Evolutionary conservation across 2,797 vertebrate genomes (phyloP), one percentile per base, ranked within the genome.

Genomic region (Threskiornis aethiopicus): DNA sequence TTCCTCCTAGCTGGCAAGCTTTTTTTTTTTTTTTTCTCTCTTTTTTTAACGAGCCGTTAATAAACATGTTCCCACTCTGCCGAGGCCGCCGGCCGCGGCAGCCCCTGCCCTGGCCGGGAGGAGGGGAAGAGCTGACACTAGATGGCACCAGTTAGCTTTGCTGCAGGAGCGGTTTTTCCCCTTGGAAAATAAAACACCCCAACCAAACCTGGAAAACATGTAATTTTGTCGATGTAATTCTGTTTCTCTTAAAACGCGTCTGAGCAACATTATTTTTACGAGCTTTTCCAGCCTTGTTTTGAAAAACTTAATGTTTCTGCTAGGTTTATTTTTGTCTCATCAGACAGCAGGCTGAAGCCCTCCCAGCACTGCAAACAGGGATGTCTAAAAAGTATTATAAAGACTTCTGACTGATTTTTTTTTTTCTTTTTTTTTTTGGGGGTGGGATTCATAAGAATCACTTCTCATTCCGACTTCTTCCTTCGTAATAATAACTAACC

Each of bases 181-280:
- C 59, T 87, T 41, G 95, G 96, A 97, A 97, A 97, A 97, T 95
- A 96, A 93, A 95, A 94, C 95, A 96, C 90, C 86, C 91, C 75
- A 92, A 94, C 87, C 94, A 90, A 97, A 97, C 90, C 96, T 96
- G 94, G 95, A 97, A 98, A 97, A 97, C 95, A 95, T 93, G 81
- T 96, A 97, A 97, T 97, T 96, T 93, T 73, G 93, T 92, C 92
- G 88, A 76, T 94, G 92, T 88, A 94, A 97, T 95, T 97, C 94
- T 90, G 87, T 96, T 97, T 91, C 95, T 96, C 59, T 93, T 73
- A 92, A 96, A 97, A 96, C 69, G 92, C 93, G 95, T 78, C 97
- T 97, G 86, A 97, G 95, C 94, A 80, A 94, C 93, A 96, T 97
- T 97, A 96, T 95, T 97, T 97, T 97, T 96, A 97, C 41, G 92